Conservation (phyloP, 2,888 invertebrate species). For the Tribolium freemani region DNA sequence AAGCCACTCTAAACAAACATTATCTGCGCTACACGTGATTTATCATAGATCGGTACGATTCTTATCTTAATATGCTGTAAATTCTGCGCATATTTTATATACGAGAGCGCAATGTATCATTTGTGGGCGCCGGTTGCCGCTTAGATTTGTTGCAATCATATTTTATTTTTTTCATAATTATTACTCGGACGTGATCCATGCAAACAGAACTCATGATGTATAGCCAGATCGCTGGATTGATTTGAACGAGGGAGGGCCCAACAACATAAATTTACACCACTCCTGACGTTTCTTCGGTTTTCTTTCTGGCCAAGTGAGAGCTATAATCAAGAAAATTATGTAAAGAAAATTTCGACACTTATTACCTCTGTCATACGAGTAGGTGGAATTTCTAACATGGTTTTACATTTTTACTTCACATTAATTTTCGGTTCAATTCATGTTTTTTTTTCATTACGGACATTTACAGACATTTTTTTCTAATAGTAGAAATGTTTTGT, state of each 20-base stretch:
- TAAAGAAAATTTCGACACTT: no score
- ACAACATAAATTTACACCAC: neutral
- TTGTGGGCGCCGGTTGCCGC: constrained; percentile 26
- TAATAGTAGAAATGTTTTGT: no score
- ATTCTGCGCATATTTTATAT: constrained; percentile 24
- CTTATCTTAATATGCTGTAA: constrained; percentile 32
- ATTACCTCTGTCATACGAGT: no score
- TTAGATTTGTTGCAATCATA: constrained; percentile 25
- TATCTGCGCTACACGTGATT: constrained; percentile 27
- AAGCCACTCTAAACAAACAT: constrained; percentile 39
- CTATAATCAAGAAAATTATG: no score
- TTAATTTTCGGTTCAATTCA: no score
- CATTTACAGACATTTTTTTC: no score
- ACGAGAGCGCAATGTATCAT: constrained; percentile 20
- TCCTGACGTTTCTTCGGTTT: no score
- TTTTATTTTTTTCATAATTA: constrained; percentile 27
- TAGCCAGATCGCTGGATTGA: neutral
- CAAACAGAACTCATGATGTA: constrained; percentile 12
- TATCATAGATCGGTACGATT: constrained; percentile 36
- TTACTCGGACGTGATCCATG: neutral
- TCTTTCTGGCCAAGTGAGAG: no score
- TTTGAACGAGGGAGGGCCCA: neutral
- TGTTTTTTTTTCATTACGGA: no score
- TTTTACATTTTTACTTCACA: no score
- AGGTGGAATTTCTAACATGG: no score